These are phyloP conservation scores for Coenonympha glycerion DNA, from an alignment of 2,888 invertebrate genomes.

Conservation along the genomic window DNA sequence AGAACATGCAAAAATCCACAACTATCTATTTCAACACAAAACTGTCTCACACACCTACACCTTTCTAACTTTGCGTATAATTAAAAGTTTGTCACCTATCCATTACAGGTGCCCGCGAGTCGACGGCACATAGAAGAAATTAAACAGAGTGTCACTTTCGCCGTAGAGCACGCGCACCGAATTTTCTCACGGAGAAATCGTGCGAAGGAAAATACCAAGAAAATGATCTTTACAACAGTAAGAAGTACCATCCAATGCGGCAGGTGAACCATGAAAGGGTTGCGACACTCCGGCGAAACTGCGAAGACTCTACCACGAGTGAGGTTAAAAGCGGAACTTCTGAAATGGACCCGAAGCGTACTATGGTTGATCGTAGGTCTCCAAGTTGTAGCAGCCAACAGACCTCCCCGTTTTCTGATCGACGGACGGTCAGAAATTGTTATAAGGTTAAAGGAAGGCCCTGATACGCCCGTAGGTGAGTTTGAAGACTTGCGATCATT, in stretches of 20 bases:
- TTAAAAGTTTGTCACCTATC: conserved; percentile 42
- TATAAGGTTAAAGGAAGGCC: conserved; percentile 89
- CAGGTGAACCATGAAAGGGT: conserved; percentile 60
- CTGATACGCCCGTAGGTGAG: conserved; percentile 90
- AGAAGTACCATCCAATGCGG: conserved; percentile 45
- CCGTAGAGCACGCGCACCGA: conserved; percentile 44
- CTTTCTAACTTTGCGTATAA: conserved; percentile 44
- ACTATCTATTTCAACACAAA: not conserved
- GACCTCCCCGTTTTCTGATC: conserved; percentile 90
- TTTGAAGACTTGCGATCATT: too few relatives aligned
- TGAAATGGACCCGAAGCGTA: conserved; percentile 29
- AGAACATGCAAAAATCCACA: not conserved
- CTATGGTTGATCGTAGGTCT: conserved; percentile 39
- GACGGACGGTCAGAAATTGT: conserved; percentile 95
- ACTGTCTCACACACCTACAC: not conserved
- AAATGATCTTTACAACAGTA: conserved; percentile 56
- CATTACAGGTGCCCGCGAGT: conserved; percentile 54
- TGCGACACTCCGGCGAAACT: conserved; percentile 38
- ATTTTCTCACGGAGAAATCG: conserved; percentile 61
- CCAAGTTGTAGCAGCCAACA: conserved; percentile 73
- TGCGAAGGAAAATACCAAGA: conserved; percentile 55
- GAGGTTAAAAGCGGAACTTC: conserved; percentile 57
- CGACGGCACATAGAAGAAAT: conserved; percentile 52
- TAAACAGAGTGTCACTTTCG: conserved; percentile 60
- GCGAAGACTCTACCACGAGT: conserved; percentile 44